A percentile compares a stretch with the other conserved stretches of the same genome.
Conservation (phyloP, 1,140 invertebrate species). For the Scaptomyza hsui region DNA sequence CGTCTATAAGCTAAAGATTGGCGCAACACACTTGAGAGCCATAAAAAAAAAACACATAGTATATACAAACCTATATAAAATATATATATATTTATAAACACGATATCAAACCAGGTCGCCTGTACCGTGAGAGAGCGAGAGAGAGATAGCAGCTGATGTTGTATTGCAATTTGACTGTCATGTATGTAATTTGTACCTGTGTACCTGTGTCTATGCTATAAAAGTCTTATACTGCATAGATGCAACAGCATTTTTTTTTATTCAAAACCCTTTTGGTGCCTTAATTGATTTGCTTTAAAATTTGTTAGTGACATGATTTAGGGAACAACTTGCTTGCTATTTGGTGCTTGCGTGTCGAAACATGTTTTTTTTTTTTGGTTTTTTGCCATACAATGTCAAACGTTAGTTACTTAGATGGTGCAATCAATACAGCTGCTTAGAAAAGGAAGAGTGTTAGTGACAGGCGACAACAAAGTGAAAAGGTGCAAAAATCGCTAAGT, state of each 20-base stretch:
- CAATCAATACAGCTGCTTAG: constrained; percentile 12
- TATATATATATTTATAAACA: constrained; percentile 13
- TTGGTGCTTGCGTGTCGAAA: constrained; percentile 24
- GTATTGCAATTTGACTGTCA: constrained; percentile 12
- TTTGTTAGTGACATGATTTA: constrained; percentile 29
- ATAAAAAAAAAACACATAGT: constrained; percentile 24
- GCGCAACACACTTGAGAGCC: constrained; percentile 27
- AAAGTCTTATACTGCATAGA: constrained; percentile 13
- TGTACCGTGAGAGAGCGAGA: constrained; percentile 10
- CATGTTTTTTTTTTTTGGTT: neutral
- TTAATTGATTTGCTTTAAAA: constrained; percentile 63
- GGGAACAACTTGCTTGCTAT: constrained; percentile 12
- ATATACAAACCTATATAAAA: neutral
- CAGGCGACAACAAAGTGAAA: constrained; percentile 19
- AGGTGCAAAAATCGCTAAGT: constrained; percentile 19
- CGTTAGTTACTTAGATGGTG: neutral
- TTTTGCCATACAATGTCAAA: neutral
- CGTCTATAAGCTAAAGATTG: constrained; percentile 20
- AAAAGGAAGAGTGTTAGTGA: neutral
- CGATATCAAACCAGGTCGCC: constrained; percentile 27
- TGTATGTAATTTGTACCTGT: constrained; percentile 37
- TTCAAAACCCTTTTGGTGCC: constrained; percentile 61
- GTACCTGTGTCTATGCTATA: constrained; percentile 34
- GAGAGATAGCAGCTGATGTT: neutral
- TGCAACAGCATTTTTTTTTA: constrained; percentile 31